These are phyloP conservation scores for Pogonognathellus flavescens DNA, from an alignment of 1,140 invertebrate genomes.

Conservation along the genomic window DNA sequence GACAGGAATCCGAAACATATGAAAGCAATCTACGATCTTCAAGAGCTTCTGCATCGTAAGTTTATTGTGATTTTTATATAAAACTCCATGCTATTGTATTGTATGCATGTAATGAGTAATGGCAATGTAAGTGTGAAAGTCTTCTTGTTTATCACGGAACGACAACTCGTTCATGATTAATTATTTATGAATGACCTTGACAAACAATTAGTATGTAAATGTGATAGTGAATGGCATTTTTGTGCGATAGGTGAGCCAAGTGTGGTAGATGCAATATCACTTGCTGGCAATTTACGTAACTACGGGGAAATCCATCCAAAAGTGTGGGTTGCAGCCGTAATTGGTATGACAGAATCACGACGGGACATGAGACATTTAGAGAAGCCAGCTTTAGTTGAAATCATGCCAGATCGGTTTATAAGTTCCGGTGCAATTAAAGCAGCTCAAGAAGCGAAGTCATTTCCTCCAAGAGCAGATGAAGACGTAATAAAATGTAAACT, in stretches of 20 bases:
- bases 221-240: not conserved
- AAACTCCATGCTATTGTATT: no score
- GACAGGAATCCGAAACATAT: not conserved
- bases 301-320: slow-evolving; percentile 55
- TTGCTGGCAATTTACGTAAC: not conserved
- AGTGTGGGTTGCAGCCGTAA: slow-evolving; percentile 61
- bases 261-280: not conserved
- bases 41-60: not conserved
- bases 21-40: not conserved
- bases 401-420: slow-evolving; percentile 66
- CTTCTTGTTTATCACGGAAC: no score
- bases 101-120: no score
- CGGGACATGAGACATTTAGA: slow-evolving; percentile 58
- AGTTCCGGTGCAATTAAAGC: not conserved
- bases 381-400: slow-evolving; percentile 65
- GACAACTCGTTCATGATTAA: no score
- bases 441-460: not conserved
- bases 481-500: no score
- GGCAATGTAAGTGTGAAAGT: no score
- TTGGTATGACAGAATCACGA: slow-evolving; percentile 40
- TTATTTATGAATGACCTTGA: not conserved
- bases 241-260: not conserved
- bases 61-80: no score
- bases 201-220: no score
- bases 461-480: not conserved